Percentiles rank a stretch among this genome's conserved stretches.
Conservation (phyloP, 1,140 invertebrate species). For the Drosophila neocordata region DNA sequence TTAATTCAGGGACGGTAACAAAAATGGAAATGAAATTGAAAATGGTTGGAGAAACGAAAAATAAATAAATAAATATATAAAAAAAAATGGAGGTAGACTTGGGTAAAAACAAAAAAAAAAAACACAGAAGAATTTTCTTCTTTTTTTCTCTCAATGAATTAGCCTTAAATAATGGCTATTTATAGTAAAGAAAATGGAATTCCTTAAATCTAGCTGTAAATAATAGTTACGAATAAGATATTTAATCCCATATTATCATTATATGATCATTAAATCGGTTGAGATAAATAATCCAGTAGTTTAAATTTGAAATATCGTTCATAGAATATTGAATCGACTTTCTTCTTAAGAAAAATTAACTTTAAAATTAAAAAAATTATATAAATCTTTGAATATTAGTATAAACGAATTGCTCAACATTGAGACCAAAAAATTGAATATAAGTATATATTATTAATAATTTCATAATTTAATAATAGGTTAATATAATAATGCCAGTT, state of each 20-base stretch:
- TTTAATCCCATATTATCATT: too few relatives aligned
- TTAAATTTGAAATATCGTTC: not conserved
- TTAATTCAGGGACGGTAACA: constrained; percentile 54
- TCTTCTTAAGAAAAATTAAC: too few relatives aligned
- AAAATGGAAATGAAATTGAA: constrained; percentile 18
- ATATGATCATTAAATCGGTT: too few relatives aligned
- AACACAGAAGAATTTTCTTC: not conserved
- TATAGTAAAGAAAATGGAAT: not conserved
- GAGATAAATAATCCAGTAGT: not conserved
- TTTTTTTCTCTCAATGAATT: not conserved
- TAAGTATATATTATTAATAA: too few relatives aligned
- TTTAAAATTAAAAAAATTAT: too few relatives aligned
- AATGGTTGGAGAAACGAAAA: not conserved
- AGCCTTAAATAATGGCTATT: not conserved
- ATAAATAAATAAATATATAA: not conserved
- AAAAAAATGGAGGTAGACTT: not conserved
- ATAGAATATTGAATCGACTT: too few relatives aligned
- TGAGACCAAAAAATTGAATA: too few relatives aligned
- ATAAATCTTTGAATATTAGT: too few relatives aligned
- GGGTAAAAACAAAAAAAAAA: too few relatives aligned
- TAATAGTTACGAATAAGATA: not conserved
- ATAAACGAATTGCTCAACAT: too few relatives aligned
- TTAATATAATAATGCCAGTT: too few relatives aligned
- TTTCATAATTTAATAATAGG: too few relatives aligned
- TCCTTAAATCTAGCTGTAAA: not conserved